Evolutionary conservation across 2,113 vertebrate species (phyloP).

Genomic region (Paratilapia polleni): DNA sequence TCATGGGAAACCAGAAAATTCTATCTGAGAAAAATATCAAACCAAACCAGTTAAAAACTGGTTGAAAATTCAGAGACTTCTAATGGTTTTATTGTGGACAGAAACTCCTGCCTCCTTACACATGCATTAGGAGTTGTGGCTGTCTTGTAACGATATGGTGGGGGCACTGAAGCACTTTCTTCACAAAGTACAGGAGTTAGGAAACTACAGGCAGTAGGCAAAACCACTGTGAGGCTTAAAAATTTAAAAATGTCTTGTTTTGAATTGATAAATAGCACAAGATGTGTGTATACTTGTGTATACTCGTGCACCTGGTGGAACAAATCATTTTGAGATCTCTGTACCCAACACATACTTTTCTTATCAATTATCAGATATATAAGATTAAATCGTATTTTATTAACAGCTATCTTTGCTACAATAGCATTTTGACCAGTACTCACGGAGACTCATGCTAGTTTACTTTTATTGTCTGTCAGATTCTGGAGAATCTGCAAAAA

Average conservation of each 20-base stretch:
- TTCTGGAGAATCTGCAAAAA: background rate
- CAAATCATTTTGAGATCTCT: background rate
- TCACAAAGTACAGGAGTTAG: background rate
- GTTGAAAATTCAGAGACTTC: too few relatives aligned
- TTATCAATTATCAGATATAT: background rate
- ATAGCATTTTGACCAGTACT: background rate
- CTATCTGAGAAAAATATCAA: too few relatives aligned
- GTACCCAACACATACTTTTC: background rate
- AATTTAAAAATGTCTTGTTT: background rate
- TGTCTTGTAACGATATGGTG: too few relatives aligned
- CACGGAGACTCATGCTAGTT: background rate
- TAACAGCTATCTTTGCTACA: rapidly evolving
- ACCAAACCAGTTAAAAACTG: too few relatives aligned
- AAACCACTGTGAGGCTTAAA: background rate
- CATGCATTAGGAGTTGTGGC: too few relatives aligned
- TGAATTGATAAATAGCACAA: background rate
- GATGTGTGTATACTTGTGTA: background rate
- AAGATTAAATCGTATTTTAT: background rate
- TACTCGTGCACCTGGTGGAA: too few relatives aligned
- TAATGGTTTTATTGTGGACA: too few relatives aligned
- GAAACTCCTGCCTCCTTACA: too few relatives aligned
- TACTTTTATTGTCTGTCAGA: background rate
- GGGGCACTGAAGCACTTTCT: background rate
- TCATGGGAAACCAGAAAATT: too few relatives aligned
- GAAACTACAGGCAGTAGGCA: background rate